Evolutionary conservation across 1,140 invertebrate genomes (phyloP), one percentile per base, ranked within the genome.

Genomic region (Lepidostoma basale): DNA sequence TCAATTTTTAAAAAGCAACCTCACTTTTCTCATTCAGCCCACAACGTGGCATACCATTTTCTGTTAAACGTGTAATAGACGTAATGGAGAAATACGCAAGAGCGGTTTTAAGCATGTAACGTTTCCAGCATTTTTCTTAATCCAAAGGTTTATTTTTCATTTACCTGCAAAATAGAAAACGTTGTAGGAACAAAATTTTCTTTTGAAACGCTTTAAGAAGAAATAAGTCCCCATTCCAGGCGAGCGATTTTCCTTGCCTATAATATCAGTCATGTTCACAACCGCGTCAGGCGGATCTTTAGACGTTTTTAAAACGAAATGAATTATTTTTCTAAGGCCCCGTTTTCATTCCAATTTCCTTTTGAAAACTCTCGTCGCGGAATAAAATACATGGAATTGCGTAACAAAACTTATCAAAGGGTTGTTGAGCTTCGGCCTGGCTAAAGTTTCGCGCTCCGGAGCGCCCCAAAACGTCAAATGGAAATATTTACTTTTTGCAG

Each of bases 401-500:
- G 28, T 36, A 33, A 16, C 28, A 9, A 56, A 56, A 56, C 12
- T 56, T 56, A 20, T 56, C 26, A 56, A 56, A 56, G 52, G 28
- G 52, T 36, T n/a, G n/a, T n/a, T 36, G 14, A 39, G 52, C 52
- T 36, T 56, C 23, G 28, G 52, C n/a, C 28, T 56, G 28, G 12
- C 28, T 36, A 56, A 56, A 49, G 45, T 49, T 49, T 23, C 20
- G 10, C 45, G 45, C 45, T 49, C 14, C 6, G 26, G 45, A 12
- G 28, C 16, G 16, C 16, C 44, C 20, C 16, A 47, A 47, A 47
- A 47, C 20, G 52, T 18, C 36, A 56, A 56, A 56, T 56, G 30
- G 28, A 36, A 56, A 36, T 56, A 56, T 56, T 56, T 56, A 56
- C 52, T 20, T 56, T 56, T 56, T 18, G 22, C 26, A 10, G 26